These are phyloP conservation scores for Bembecia ichneumoniformis DNA, from an alignment of 2,888 invertebrate genomes.

Conservation along the genomic window DNA sequence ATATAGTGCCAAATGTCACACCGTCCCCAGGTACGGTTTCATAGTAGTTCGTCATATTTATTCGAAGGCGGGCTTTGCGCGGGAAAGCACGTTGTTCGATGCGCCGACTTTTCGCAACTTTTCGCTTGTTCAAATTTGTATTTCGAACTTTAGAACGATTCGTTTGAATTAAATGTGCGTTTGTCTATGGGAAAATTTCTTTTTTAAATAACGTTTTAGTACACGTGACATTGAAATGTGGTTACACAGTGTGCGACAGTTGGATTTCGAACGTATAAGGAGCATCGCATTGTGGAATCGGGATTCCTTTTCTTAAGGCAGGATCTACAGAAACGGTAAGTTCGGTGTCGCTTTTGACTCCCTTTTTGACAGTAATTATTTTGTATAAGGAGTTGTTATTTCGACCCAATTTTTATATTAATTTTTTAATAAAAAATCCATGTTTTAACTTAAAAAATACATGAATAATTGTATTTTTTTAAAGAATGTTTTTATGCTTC, in stretches of 20 bases:
- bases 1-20: slow-evolving; percentile 46
- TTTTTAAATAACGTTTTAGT: not conserved
- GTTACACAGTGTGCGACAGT: slow-evolving; percentile 12
- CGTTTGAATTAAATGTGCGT: slow-evolving; percentile 1
- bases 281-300: slow-evolving; percentile 45
- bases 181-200: not conserved
- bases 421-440: too few species aligned
- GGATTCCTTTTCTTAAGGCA: slow-evolving; percentile 44
- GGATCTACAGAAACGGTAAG: slow-evolving; percentile 49
- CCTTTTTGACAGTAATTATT: slow-evolving; percentile 16
- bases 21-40: slow-evolving; percentile 52
- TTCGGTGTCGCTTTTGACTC: slow-evolving; percentile 17
- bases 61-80: slow-evolving; percentile 65
- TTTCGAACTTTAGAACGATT: slow-evolving; percentile 7
- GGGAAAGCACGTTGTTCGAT: slow-evolving; percentile 53
- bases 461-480: too few species aligned
- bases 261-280: slow-evolving; percentile 37
- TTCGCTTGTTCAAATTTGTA: slow-evolving; percentile 12
- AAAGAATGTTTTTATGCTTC: too few species aligned
- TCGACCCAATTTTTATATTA: too few species aligned
- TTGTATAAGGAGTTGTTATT: not conserved
- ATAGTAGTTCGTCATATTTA: slow-evolving; percentile 34
- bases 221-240: slow-evolving; percentile 9
- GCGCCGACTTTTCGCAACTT: slow-evolving; percentile 32
- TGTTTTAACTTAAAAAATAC: too few species aligned